Evolutionary conservation across 2,888 invertebrate species (phyloP).

Genomic region (Platypus cylindrus): DNA sequence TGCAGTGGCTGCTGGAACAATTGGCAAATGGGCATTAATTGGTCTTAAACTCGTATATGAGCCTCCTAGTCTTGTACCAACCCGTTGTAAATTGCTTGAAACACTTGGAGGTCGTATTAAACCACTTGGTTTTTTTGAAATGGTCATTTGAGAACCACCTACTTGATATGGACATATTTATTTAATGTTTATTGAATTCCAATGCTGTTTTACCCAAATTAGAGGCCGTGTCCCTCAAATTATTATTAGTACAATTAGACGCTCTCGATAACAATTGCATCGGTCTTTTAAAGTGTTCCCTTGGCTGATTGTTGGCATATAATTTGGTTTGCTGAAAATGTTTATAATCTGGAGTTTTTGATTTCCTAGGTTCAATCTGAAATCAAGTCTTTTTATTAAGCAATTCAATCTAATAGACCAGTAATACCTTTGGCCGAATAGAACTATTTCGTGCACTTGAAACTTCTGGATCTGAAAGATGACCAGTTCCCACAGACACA

Average conservation of each 20-base stretch:
- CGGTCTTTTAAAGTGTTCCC: no score
- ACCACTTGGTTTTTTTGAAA: constrained; percentile 14
- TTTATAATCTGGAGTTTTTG: no score
- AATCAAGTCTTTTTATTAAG: no score
- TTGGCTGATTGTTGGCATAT: no score
- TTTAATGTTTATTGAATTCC: constrained; percentile 10
- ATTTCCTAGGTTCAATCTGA: no score
- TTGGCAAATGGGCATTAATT: constrained; percentile 26
- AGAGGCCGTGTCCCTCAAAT: constrained; percentile 8
- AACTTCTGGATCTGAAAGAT: constrained; percentile 29
- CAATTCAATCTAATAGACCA: no score
- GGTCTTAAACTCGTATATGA: constrained; percentile 32
- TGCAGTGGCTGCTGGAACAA: constrained; percentile 22
- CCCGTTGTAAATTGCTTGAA: constrained; percentile 25
- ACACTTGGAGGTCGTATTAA: constrained; percentile 8
- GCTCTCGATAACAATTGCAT: constrained; percentile 15
- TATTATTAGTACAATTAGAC: constrained; percentile 19
- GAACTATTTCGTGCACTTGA: no score
- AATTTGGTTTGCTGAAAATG: no score
- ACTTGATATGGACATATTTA: no score
- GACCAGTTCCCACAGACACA: constrained; percentile 16
- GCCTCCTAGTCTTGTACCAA: constrained; percentile 26
- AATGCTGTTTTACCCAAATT: constrained; percentile 8
- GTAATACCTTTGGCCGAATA: no score
- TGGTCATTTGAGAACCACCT: constrained; percentile 18